Conservation (phyloP, 2,113 vertebrate species). For the Astur gentilis region DNA sequence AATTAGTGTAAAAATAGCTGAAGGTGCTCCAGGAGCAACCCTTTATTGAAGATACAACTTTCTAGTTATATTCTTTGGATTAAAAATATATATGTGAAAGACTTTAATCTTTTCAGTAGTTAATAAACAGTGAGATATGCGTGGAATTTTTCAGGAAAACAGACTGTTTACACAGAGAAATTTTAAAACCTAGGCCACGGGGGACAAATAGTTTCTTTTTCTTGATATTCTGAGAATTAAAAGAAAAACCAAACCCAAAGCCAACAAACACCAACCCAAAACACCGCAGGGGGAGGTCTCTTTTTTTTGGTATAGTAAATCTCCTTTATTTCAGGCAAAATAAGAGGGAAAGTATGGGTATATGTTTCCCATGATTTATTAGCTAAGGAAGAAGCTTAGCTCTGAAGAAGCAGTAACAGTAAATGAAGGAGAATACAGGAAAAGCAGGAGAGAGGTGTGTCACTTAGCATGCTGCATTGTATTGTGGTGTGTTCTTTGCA, state of each 20-base stretch:
- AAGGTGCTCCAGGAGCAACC: not conserved
- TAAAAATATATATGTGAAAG: not conserved
- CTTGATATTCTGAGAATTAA: not conserved
- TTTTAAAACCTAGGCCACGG: not conserved
- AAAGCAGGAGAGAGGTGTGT: not conserved
- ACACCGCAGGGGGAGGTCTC: too few relatives aligned
- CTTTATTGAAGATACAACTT: not conserved
- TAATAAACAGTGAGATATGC: not conserved
- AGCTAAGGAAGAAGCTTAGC: not conserved
- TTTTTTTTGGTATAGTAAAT: not conserved
- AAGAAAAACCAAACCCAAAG: not conserved
- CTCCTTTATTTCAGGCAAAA: not conserved
- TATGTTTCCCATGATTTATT: not conserved
- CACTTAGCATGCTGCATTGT: too few relatives aligned
- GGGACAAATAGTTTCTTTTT: not conserved
- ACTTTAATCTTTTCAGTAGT: not conserved
- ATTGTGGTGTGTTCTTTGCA: conserved; percentile 26
- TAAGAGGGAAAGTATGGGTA: not conserved
- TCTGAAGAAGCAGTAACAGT: not conserved
- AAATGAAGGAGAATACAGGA: not conserved
- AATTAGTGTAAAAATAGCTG: not conserved
- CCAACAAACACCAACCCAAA: not conserved
- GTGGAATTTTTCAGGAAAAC: not conserved
- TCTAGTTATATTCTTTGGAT: not conserved
- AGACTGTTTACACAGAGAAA: not conserved